Percentiles rank a stretch among this genome's conserved stretches.
These are phyloP conservation scores for Megaustenia siamemsis DNA, from an alignment of 2,888 invertebrate species.

Conservation along the genomic window DNA sequence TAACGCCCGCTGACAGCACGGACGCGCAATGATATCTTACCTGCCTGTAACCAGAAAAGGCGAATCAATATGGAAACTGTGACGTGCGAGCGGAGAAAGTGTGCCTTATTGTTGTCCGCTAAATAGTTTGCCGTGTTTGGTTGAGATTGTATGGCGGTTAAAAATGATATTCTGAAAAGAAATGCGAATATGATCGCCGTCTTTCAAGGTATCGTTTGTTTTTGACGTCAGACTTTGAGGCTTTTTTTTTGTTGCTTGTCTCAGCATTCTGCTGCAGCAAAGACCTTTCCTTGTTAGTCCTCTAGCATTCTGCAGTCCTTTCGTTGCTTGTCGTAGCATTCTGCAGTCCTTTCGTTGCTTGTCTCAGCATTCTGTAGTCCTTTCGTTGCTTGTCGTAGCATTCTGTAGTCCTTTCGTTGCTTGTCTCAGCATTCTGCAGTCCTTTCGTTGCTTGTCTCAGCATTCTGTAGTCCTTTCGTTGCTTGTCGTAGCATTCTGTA, in stretches of 20 bases:
- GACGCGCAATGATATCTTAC: constrained; percentile 19
- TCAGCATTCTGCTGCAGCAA: too few species aligned
- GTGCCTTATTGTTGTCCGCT: constrained; percentile 21
- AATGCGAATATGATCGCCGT: not conserved
- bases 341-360: too few species aligned
- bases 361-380: too few species aligned
- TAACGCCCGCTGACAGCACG: not conserved
- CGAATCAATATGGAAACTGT: constrained; percentile 9
- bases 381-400: too few species aligned
- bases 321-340: too few species aligned
- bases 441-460: too few species aligned
- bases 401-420: too few species aligned
- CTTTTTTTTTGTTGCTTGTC: not conserved
- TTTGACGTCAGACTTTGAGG: not conserved
- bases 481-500: too few species aligned
- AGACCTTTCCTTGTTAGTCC: not conserved
- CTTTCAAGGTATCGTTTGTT: not conserved
- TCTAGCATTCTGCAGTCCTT: not conserved
- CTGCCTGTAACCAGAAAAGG: not conserved
- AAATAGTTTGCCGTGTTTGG: constrained; percentile 4
- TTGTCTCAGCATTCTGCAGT: too few species aligned
- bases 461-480: too few species aligned
- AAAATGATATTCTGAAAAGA: not conserved
- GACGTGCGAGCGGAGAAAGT: constrained; percentile 5
- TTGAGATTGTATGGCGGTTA: too few species aligned